Evolutionary conservation across 2,888 invertebrate genomes (phyloP), one percentile per base, ranked within the genome.

Genomic region (Aquatica leii): DNA sequence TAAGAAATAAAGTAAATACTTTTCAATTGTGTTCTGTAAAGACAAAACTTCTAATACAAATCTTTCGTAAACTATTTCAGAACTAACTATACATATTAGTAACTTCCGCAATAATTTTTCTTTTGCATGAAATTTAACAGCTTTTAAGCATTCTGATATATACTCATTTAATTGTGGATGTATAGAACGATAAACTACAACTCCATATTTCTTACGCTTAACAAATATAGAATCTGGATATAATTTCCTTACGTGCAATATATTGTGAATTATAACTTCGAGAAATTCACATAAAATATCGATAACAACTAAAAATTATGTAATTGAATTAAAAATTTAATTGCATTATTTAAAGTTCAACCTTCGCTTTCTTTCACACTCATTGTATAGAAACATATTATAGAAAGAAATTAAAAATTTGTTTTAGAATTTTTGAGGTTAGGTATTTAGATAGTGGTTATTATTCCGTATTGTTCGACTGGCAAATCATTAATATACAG

Each of bases 161-260:
- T 90, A 90, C 51, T 86, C 82, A 68, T 86, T 88, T 0, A 91
- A 80, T 73, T 88, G 86, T 31, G 90, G 90, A 77, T 90, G 89
- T 37, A 85, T 81, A 18, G 86, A 87, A 64, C 85, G 83, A 72
- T 88, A 81, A 0, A 89, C 85, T 1, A 85, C 84, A 5, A 86
- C 81, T 49, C 86, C 87, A 75, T 90, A 91, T 70, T 90, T 87
- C 73, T 85, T 87, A 74, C 85, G 86, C 11, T 81, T 82, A 62
- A 83, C 84, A 77, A 90, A 91, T 71, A 89, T 85, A 71, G 84
- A 84, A 60, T 82, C 81, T 1, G 91, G 90, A 77, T 91, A 91
- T 43, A 90, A 78, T 68, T 86, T 84, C 56, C 86, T 77, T 59
- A 83, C 80, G 72, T 85, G 88, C 3, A 91, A 74, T 58, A 90